These are phyloP conservation scores for mouse (Mus musculus) DNA, from an alignment of 2,113 vertebrate genomes.

Conservation along the genomic window GRCm39 chr6:32323001-32323500, in stretches of 20 bases:
- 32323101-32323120: neutral
- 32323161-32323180: constrained; percentile 61
- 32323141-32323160: constrained; percentile 35
- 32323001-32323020: constrained; percentile 1
- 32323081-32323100: neutral
- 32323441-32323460: neutral
- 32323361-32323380: neutral
- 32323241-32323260: constrained; percentile 14
- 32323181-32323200: constrained; percentile 54
- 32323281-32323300: constrained; percentile 62
- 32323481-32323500: neutral
- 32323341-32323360: constrained; percentile 36
- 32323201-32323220: constrained; percentile 49
- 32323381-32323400: neutral
- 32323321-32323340: constrained; percentile 43
- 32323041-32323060: constrained; percentile 21
- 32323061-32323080: neutral
- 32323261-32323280: constrained; percentile 60
- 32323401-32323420: neutral
- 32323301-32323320: constrained; percentile 24
- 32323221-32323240: constrained; percentile 58
- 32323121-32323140: neutral
- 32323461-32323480: neutral
- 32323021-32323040: neutral
- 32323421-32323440: neutral